Base-by-base conservation (phyloP, 2,888 invertebrate species). In the Himalopsyche kuldschensis region DNA sequence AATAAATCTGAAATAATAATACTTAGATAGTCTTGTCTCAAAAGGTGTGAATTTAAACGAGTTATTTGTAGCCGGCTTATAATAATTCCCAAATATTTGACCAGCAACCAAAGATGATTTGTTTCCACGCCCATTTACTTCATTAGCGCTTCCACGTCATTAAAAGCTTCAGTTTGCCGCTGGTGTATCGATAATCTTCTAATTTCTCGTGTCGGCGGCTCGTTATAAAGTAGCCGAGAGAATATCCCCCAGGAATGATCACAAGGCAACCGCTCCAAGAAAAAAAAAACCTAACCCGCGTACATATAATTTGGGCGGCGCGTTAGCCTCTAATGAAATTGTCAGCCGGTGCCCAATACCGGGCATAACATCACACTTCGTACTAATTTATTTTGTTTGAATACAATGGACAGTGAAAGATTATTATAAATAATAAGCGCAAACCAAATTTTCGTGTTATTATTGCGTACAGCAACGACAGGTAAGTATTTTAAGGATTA, bases 311-410 rank as follows among this genome's bases (percentile, higher is more conserved):
- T 78, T 47, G 82, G 75, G 48, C 84, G 84, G 84, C 41, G 11
- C 27, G 11, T 31, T 20, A 32, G 80, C 84, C 84, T 85, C 83
- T 85, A 85, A 85, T 85, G 84, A 85, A 84, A 85, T 84, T 84
- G 85, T 85, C 85, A 85, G 85, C 77, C 75, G 35, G 78, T 75
- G 75, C 83, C 78, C 78, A 48, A 83, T 76, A 55, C 24, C 81
- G 31, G 76, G n/a, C 31, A 79, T 47, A 55, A 79, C 31, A 75
- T 55, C 55, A 55, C 32, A 75, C 75, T 75, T 32, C 31, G 17
- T 75, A 75, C 75, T 32, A 75, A 75, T 75, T 75, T 75, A 32
- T 75, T 75, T 75, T 55, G 55, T 55, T 55, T 55, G 55, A 55
- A 55, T 55, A 55, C 55, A 55, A 55, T 55, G 20, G 24, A 55